These are phyloP conservation scores for Nannoperca obscura DNA, from an alignment of 2,797 vertebrate species.

Conservation along the genomic window DNA sequence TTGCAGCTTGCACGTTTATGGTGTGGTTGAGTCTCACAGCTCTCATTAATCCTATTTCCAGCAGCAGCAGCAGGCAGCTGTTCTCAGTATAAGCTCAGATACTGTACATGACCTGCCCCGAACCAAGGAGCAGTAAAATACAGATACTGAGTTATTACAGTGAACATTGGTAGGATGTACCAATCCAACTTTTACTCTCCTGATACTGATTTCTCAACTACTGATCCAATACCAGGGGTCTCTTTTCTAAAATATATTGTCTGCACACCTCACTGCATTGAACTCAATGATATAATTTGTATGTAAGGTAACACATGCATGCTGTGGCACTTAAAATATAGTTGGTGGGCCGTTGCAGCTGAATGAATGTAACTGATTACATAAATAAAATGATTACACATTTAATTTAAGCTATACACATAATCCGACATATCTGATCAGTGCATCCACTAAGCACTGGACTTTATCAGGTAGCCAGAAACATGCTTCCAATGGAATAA, in stretches of 20 bases:
- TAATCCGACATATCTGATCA: background rate
- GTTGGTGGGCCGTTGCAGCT: background rate
- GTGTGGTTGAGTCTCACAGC: background rate
- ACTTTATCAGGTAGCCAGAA: background rate
- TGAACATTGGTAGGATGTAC: background rate
- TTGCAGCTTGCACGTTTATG: background rate
- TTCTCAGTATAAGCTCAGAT: conserved; percentile 18
- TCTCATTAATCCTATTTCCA: conserved; percentile 27
- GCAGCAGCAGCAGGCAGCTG: conserved; percentile 12
- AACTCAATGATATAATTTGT: background rate
- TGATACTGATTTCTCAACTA: no score
- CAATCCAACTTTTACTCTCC: background rate
- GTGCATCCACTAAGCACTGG: no score
- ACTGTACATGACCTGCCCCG: background rate
- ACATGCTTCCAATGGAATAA: background rate
- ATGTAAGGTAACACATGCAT: background rate
- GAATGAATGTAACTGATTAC: background rate
- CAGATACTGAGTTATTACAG: background rate
- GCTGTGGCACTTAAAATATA: background rate
- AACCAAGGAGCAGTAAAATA: conserved; percentile 11
- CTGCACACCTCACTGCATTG: no score
- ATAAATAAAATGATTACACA: no score
- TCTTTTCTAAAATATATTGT: no score
- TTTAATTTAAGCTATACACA: no score
- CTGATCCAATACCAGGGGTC: no score